These are phyloP conservation scores for Harpegnathos saltator DNA, from an alignment of 1,140 invertebrate species.

Conservation along the genomic window DNA sequence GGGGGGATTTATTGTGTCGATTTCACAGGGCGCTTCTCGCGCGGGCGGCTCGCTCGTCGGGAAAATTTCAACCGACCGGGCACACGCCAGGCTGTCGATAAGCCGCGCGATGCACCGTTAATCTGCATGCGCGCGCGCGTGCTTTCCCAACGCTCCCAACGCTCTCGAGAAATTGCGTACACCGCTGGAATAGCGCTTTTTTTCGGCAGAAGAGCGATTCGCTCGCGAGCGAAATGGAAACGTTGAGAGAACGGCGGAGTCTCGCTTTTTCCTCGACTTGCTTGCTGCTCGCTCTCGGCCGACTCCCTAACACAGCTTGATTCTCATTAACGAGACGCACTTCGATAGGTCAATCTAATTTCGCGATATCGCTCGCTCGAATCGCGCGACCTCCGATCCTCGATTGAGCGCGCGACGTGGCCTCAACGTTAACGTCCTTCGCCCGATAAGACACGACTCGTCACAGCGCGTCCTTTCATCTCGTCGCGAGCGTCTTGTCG, in stretches of 20 bases:
- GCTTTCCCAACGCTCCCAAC: slow-evolving; percentile 41
- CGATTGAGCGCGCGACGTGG: background rate
- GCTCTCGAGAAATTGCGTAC: slow-evolving; percentile 14
- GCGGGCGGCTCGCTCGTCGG: slow-evolving; percentile 19
- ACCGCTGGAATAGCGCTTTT: too few species aligned
- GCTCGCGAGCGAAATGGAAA: background rate
- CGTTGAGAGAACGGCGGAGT: background rate
- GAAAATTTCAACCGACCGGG: slow-evolving; percentile 76
- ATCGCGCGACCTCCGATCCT: background rate
- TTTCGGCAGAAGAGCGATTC: too few species aligned
- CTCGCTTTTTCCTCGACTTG: background rate
- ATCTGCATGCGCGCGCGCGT: slow-evolving; percentile 70
- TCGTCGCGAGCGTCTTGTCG: background rate
- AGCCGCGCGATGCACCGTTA: slow-evolving; percentile 75
- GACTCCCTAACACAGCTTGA: too few species aligned
- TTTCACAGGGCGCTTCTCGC: slow-evolving; percentile 67
- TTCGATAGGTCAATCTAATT: slow-evolving; percentile 8
- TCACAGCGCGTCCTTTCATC: slow-evolving; percentile 14
- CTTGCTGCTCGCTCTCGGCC: background rate
- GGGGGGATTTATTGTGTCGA: slow-evolving; percentile 77
- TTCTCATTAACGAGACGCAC: background rate
- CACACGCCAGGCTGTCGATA: slow-evolving; percentile 76
- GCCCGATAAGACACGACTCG: background rate
- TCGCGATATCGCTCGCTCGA: slow-evolving; percentile 14
- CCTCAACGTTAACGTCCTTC: background rate